Conservation (phyloP, 2,888 invertebrate species). For the Yponomeuta evonymella region DNA sequence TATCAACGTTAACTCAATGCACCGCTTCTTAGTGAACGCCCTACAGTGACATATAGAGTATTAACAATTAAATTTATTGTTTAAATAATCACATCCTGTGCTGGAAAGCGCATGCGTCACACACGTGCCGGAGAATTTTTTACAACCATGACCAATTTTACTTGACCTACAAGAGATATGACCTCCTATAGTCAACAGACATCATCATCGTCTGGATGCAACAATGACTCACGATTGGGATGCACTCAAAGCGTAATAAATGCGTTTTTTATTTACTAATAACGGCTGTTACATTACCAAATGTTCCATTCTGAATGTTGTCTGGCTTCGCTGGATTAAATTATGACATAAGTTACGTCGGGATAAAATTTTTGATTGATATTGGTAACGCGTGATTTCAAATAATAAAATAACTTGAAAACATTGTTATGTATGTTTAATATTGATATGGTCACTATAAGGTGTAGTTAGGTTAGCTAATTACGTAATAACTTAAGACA, state of each 20-base stretch:
- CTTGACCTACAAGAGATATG: neutral
- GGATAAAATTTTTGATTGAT: too few relatives aligned
- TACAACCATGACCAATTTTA: conserved; percentile 1
- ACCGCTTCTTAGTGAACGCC: conserved; percentile 21
- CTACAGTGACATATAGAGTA: conserved; percentile 28
- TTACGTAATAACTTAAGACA: too few relatives aligned
- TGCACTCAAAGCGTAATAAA: conserved; percentile 32
- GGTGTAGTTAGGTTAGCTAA: too few relatives aligned
- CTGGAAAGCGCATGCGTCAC: conserved; percentile 35
- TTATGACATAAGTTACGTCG: too few relatives aligned
- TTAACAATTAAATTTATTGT: conserved; percentile 64
- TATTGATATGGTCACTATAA: too few relatives aligned
- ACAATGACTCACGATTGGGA: conserved; percentile 20
- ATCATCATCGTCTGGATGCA: conserved; percentile 3
- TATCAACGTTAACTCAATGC: neutral
- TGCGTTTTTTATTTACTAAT: conserved; percentile 34
- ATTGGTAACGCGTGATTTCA: too few relatives aligned
- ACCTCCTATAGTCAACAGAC: neutral
- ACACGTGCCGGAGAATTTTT: conserved; percentile 36
- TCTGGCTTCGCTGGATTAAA: too few relatives aligned
- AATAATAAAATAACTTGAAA: too few relatives aligned
- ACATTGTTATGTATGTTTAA: too few relatives aligned
- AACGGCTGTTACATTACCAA: conserved; percentile 30
- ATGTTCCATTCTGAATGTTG: too few relatives aligned
- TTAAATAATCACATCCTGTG: conserved; percentile 55